Conservation (phyloP, 2,888 invertebrate species). For the Andrena bucephala region DNA sequence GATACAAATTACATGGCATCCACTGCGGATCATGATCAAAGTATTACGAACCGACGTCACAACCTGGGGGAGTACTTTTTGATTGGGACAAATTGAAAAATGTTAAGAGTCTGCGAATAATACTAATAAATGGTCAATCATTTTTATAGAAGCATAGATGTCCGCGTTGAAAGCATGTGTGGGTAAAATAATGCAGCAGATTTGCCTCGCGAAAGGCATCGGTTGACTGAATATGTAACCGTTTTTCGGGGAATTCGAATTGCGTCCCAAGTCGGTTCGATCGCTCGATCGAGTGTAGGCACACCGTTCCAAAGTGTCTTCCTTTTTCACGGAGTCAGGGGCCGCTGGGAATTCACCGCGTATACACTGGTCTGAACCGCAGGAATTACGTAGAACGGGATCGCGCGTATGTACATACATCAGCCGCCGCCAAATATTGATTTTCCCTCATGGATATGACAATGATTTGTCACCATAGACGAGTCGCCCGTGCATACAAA, state of each 20-base stretch:
- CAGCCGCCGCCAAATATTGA: conserved; percentile 82
- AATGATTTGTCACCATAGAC: conserved; percentile 81
- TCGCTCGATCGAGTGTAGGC: conserved; percentile 13
- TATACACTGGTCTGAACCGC: conserved; percentile 59
- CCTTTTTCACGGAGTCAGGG: conserved; percentile 25
- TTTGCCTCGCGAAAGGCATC: background rate
- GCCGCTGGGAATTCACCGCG: conserved; percentile 59
- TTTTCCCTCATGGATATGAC: conserved; percentile 80
- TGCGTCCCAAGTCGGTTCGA: conserved; percentile 13
- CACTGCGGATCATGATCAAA: no score
- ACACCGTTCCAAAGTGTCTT: background rate
- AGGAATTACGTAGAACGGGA: conserved; percentile 62
- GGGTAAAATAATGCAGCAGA: background rate
- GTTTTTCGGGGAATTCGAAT: conserved; percentile 7
- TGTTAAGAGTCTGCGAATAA: no score
- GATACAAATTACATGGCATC: no score
- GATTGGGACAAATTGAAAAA: no score
- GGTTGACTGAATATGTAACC: background rate
- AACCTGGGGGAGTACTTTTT: no score
- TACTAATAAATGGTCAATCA: no score
- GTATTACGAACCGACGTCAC: no score
- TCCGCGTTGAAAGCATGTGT: no score
- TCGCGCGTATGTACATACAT: conserved; percentile 70
- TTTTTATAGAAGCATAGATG: no score
- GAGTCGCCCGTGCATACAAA: conserved; percentile 45